phyloP scores from a whole-genome alignment of 2,113 vertebrate species.

The Gallinago undulata region DNA sequence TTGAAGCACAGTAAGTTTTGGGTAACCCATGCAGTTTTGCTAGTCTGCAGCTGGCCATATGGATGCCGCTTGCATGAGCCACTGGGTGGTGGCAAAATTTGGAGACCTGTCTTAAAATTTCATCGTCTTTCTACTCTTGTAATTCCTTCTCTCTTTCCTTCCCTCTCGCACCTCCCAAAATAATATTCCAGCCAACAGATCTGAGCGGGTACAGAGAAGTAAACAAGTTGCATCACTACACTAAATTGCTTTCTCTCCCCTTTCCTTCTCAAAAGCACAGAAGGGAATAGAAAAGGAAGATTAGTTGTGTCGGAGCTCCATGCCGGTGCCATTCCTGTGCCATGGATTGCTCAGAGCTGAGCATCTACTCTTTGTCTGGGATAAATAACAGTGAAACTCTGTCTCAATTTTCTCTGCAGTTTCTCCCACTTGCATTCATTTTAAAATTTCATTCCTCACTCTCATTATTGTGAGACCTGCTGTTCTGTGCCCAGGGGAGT shows the following conservation, averaged over 20 bases:
- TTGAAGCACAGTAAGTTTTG: not conserved
- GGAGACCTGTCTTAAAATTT: not conserved
- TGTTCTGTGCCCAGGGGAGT: not conserved
- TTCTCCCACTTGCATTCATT: conserved; percentile 62
- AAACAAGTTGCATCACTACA: conserved; percentile 47
- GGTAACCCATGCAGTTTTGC: not conserved
- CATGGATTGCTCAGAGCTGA: conserved; percentile 26
- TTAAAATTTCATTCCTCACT: conserved; percentile 59
- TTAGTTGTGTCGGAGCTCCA: conserved; percentile 39
- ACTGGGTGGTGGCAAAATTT: not conserved
- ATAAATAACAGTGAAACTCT: conserved; percentile 56
- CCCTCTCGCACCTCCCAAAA: not conserved
- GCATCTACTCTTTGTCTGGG: conserved; percentile 25
- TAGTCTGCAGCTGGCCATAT: not conserved
- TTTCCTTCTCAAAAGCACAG: conserved; percentile 47
- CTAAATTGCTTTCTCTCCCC: conserved; percentile 57
- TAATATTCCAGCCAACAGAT: not conserved
- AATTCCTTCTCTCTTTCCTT: not conserved
- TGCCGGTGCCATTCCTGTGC: conserved; percentile 3
- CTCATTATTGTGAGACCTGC: conserved; percentile 36
- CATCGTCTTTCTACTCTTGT: not conserved
- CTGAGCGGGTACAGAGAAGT: conserved; percentile 12
- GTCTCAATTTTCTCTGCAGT: conserved; percentile 59
- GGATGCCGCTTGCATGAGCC: not conserved
- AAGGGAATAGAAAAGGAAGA: conserved; percentile 57